Evolutionary conservation across 2,113 vertebrate species (phyloP), one percentile per base, ranked within the genome.

Genomic region (Protobothrops flavoviridis): DNA sequence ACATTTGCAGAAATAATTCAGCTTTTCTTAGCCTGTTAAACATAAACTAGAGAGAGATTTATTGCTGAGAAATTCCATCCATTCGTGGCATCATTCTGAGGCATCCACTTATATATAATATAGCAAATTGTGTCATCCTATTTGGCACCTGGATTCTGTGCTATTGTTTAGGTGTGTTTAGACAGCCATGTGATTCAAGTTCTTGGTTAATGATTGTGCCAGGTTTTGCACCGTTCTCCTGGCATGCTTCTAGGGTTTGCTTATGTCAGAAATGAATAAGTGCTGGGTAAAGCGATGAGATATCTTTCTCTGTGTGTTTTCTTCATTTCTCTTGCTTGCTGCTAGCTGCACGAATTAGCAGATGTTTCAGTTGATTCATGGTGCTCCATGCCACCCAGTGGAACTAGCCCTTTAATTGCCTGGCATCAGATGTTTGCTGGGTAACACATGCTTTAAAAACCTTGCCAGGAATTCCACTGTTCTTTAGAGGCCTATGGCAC

Each of bases 351-450:
- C 95, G 91, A 95, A 95, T 94, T 93, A 97, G 91, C 95, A 97
- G 96, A 95, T 90, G 61, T 95, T 94, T 52, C 61, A n/a, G 89
- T 96, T 92, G 95, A 96, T 95, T 97, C 94, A 50, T 92, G 94
- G 57, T 50, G 69, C 92, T 91, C 81, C 69, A 64, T 95, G 89
- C 96, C 94, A 96, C 91, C 10, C 96, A 92, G 87, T 96, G 90
- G 93, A 96, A 92, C 95, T 94, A 92, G 95, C 94, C 95, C 94
- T 97, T 95, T 96, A 96, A 96, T 96, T 96, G 96, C 95, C 94
- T 96, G 94, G 93, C 91, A 95, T 93, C 97, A 95, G 96, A 96
- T 96, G 96, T 95, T 95, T 89, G 93, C 94, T 94, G 92, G 93
- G 95, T 95, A 92, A 87, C 0, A 88, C 0, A 11, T 93, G 90